phyloP scores from a whole-genome alignment of 2,113 vertebrate genomes.

The Apaloderma vittatum region DNA sequence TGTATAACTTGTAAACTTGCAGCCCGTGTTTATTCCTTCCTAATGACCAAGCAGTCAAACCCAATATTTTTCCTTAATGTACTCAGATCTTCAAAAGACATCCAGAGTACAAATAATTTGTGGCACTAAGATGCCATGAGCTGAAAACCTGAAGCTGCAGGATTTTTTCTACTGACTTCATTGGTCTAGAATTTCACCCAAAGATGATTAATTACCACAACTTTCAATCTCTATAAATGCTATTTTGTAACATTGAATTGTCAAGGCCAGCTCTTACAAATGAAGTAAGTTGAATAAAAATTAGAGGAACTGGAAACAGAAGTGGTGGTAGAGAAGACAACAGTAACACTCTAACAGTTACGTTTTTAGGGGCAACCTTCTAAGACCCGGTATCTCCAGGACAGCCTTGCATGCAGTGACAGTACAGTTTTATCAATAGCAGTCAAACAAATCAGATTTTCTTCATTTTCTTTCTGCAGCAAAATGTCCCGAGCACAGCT shows the following conservation, averaged over 20 bases:
- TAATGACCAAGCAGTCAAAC: not conserved
- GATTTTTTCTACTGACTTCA: not conserved
- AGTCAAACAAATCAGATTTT: not conserved
- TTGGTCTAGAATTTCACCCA: not conserved
- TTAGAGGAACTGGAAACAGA: not conserved
- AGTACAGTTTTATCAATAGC: not conserved
- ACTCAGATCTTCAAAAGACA: not conserved
- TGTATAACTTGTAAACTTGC: not conserved
- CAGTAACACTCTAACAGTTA: not conserved
- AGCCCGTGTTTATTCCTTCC: not conserved
- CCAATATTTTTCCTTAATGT: not conserved
- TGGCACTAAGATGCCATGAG: not conserved
- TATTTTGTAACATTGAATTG: not conserved
- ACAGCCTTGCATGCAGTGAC: not conserved
- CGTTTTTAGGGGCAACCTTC: not conserved
- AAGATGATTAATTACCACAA: slow-evolving; percentile 12
- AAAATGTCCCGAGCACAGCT: not conserved
- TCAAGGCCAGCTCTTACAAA: not conserved
- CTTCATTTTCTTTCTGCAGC: slow-evolving; percentile 21
- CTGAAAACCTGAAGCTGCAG: not conserved
- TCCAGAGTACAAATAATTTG: not conserved
- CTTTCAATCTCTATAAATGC: not conserved
- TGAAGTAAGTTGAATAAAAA: not conserved
- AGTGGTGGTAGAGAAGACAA: not conserved
- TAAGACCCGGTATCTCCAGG: not conserved